Conservation (phyloP, 1,140 invertebrate species). For the Formica exsecta region DNA sequence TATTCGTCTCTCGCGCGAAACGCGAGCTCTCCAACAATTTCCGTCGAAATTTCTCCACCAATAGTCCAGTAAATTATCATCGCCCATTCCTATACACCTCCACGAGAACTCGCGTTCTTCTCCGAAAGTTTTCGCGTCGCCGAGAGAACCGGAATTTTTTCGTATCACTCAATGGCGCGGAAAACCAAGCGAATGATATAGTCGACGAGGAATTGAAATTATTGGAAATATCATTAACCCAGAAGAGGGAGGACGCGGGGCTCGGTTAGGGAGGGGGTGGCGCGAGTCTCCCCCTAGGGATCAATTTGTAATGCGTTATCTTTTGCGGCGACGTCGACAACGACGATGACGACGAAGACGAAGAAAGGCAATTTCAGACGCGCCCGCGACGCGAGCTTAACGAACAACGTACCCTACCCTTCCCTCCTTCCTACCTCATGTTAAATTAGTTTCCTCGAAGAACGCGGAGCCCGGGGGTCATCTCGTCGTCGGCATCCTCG, state of each 20-base stretch:
- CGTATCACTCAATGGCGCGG: constrained; percentile 65
- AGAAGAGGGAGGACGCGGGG: constrained; percentile 7
- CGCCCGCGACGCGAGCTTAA: constrained; percentile 52
- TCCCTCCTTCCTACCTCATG: too few species aligned
- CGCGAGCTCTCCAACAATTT: constrained; percentile 30
- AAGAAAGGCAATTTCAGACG: constrained; percentile 53
- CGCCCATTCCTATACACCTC: not conserved
- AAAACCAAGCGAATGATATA: constrained; percentile 66
- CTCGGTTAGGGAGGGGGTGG: not conserved
- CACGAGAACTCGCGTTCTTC: too few species aligned
- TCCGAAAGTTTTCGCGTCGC: constrained; percentile 31
- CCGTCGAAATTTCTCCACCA: constrained; percentile 18
- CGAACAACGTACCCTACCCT: constrained; percentile 54
- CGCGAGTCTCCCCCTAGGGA: constrained; percentile 7
- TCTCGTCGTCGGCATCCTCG: constrained; percentile 51
- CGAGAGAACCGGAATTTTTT: constrained; percentile 66
- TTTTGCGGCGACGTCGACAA: constrained; percentile 35
- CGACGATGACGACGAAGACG: constrained; percentile 6
- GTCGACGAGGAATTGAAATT: constrained; percentile 61
- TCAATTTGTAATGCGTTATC: constrained; percentile 65
- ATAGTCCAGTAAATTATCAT: constrained; percentile 37
- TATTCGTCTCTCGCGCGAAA: constrained; percentile 27
- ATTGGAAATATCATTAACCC: constrained; percentile 64
- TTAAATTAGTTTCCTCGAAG: too few species aligned
- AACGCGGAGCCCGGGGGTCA: not conserved